phyloP scores from a whole-genome alignment of 2,797 vertebrate genomes.

The Melopsittacus undulatus region DNA sequence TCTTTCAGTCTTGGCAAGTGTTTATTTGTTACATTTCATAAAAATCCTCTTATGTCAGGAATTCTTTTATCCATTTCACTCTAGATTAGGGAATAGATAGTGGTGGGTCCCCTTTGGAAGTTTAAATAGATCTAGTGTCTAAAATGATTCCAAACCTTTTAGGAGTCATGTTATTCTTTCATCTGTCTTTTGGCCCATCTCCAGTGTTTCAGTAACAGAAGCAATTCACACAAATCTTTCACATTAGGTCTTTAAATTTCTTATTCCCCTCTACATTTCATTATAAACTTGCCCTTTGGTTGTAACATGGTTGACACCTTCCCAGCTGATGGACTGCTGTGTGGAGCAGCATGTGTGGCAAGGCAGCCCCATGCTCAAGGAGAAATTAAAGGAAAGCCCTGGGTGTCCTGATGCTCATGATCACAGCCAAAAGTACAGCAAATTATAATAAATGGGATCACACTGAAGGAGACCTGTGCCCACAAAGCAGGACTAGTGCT shows the following conservation, averaged over 20 bases:
- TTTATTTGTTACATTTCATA: background rate
- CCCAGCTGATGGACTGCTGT: background rate
- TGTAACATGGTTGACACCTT: background rate
- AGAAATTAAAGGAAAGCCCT: background rate
- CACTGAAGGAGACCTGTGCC: background rate
- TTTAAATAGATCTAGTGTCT: background rate
- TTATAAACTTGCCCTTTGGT: background rate
- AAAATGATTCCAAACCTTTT: background rate
- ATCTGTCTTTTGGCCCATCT: background rate
- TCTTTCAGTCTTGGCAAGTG: background rate
- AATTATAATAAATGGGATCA: background rate
- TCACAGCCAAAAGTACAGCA: background rate
- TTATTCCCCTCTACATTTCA: background rate
- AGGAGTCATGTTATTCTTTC: background rate
- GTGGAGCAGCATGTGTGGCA: background rate
- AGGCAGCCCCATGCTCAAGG: background rate
- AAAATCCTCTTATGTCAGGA: background rate
- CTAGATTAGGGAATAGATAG: background rate
- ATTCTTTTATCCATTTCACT: background rate
- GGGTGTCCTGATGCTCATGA: background rate
- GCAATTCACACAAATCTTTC: background rate
- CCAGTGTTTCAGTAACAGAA: background rate
- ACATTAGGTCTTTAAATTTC: constrained; percentile 6
- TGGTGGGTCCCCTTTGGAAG: background rate
- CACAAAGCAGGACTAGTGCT: background rate